Evolutionary conservation across 2,113 vertebrate species (phyloP).

Genomic region (Nothoprocta pentlandii): DNA sequence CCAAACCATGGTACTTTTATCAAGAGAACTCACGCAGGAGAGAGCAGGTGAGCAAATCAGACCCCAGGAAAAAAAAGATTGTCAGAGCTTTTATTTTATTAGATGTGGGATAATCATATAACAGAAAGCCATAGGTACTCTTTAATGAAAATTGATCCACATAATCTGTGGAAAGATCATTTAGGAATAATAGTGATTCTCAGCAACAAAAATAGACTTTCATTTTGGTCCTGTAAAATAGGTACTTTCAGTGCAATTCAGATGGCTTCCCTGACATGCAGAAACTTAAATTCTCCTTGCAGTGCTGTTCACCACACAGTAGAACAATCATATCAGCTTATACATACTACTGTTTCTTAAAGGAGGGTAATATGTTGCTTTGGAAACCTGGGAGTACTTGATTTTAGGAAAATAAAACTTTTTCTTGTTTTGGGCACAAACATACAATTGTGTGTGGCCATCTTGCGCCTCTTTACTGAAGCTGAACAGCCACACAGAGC

Average conservation of each 20-base stretch:
- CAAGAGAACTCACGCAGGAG: background rate
- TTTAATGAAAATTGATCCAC: background rate
- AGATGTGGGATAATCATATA: background rate
- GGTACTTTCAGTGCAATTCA: background rate
- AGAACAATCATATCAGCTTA: background rate
- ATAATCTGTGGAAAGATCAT: background rate
- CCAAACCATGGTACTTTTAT: background rate
- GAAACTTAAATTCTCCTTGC: background rate
- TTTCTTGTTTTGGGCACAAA: background rate
- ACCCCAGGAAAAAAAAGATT: background rate
- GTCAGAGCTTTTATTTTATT: background rate
- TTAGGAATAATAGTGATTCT: background rate
- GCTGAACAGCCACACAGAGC: background rate
- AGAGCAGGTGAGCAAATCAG: background rate
- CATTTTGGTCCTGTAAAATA: background rate
- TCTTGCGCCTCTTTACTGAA: constrained; percentile 10
- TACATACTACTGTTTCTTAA: background rate
- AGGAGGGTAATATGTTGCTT: background rate
- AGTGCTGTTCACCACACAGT: background rate
- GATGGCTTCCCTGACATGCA: background rate
- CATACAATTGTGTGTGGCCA: background rate
- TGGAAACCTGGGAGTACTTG: background rate
- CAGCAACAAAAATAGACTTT: background rate
- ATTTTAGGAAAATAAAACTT: constrained; percentile 15
- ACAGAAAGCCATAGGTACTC: background rate